Evolutionary conservation across 2,113 vertebrate species (phyloP), one percentile per base, ranked within the genome.

Genomic region (Ciconia stormi): DNA sequence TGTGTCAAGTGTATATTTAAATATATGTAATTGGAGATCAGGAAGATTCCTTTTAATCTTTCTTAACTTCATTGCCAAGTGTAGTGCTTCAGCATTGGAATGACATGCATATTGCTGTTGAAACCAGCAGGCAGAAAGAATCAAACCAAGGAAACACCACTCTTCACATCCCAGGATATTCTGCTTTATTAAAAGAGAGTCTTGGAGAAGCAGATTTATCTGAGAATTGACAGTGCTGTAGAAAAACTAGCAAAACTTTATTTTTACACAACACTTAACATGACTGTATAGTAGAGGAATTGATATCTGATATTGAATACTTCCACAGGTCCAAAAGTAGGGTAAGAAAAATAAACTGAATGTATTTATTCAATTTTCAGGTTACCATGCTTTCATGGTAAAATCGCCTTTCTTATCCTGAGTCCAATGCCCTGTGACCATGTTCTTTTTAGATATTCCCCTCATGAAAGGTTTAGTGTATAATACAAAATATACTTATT

Each of bases 361-460:
- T 69, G 47, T 73, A 30, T 85, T 97, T 90, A 72, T 96, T 93
- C 47, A 36, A 40, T 95, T 97, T 94, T 76, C 46, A 89, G 53
- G n/a, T 80, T 86, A 40, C 46, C 30, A 13, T 23, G 27, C 11
- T 92, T 70, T 71, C 49, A 53, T 47, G 17, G 15, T 94, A 74
- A 95, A 85, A 94, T 71, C 23, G 76, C 14, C 23, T 69, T 90
- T 93, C 69, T 40, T 55, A 44, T 49, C 21, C 36, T 13, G 26
- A 78, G 53, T 20, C 38, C 19, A 67, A 0, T 3, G 9, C 25
- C 10, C 10, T 79, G 62, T 65, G 38, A 59, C 52, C 4, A 3
- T 17, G 13, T 55, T 52, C 25, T 47, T 79, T 55, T 32, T 38
- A 63, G 52, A n/a, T n/a, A 26, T 55, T 80, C 36, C 36, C 6